A percentile compares a stretch with the other conserved stretches of the same genome.
Evolutionary conservation across 1,140 invertebrate genomes (phyloP).

Genomic region (Pseudoatta argentina): DNA sequence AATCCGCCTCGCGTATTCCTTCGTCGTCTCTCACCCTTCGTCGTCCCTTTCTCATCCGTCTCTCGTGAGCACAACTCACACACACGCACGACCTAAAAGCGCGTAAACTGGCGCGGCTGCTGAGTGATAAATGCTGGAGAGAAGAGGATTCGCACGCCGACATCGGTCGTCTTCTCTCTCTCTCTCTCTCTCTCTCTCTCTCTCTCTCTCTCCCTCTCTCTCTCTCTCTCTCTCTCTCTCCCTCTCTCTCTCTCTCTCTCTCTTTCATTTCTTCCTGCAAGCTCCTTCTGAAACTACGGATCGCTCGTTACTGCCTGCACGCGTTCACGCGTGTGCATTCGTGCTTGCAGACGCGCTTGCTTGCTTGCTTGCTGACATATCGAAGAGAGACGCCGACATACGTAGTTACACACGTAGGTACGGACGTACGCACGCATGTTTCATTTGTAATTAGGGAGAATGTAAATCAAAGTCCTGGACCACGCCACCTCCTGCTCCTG

Average conservation of each 20-base stretch:
- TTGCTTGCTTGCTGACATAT: conserved; percentile 36
- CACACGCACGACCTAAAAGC: conserved; percentile 66
- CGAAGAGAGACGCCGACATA: conserved; percentile 44
- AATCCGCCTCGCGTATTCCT: conserved; percentile 42
- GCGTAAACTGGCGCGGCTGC: conserved; percentile 74
- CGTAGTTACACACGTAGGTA: background rate
- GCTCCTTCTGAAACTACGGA: conserved; percentile 52
- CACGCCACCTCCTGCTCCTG: conserved; percentile 60
- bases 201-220: too few species aligned
- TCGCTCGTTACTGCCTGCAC: conserved; percentile 68
- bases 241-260: background rate
- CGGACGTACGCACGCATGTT: conserved; percentile 54
- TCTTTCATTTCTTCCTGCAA: background rate
- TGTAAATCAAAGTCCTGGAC: conserved; percentile 82
- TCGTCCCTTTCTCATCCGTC: conserved; percentile 28
- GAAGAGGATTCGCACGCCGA: conserved; percentile 67
- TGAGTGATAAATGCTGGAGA: conserved; percentile 71
- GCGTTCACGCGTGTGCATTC: conserved; percentile 11
- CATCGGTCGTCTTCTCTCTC: background rate
- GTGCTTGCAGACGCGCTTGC: background rate
- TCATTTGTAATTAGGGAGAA: conserved; percentile 84
- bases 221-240: background rate
- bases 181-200: background rate
- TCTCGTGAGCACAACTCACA: conserved; percentile 28
- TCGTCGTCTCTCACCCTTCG: conserved; percentile 1